phyloP scores from a whole-genome alignment of 2,888 invertebrate genomes.

The Alentia gelatinosa region DNA sequence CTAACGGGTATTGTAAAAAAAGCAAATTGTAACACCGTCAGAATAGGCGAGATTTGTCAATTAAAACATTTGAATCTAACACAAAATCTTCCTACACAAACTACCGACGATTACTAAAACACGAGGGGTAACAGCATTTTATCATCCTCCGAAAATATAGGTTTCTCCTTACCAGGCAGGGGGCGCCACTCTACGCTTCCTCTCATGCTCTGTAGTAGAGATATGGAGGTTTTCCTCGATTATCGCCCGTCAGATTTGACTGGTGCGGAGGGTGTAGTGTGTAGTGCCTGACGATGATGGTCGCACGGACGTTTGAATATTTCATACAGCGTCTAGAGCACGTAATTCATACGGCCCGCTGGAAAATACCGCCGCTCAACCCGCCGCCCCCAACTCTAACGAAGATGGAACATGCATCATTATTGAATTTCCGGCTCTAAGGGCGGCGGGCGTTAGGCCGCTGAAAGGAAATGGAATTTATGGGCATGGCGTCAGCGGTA shows the following conservation, averaged over 20 bases:
- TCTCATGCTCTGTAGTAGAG: no score
- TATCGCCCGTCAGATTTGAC: neutral
- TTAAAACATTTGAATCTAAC: no score
- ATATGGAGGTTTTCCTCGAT: neutral
- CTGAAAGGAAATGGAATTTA: neutral
- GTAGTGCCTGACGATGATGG: no score
- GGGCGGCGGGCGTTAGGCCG: neutral
- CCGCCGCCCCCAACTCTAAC: neutral
- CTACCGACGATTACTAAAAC: no score
- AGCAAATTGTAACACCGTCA: no score
- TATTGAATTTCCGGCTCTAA: slow-evolving; percentile 2
- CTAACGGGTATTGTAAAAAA: no score
- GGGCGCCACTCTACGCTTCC: neutral
- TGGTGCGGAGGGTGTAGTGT: no score
- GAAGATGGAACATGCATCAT: slow-evolving; percentile 20
- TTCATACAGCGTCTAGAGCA: neutral
- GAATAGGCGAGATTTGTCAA: no score
- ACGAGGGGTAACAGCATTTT: no score
- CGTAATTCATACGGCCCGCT: neutral
- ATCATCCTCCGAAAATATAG: no score
- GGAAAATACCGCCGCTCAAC: neutral
- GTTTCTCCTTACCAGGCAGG: neutral
- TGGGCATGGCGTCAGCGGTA: neutral
- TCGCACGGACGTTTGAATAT: neutral
- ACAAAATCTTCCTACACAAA: no score